Evolutionary conservation across 2,113 vertebrate species (phyloP), one percentile per base, ranked within the genome.

Genomic region (Oreochromis niloticus): DNA sequence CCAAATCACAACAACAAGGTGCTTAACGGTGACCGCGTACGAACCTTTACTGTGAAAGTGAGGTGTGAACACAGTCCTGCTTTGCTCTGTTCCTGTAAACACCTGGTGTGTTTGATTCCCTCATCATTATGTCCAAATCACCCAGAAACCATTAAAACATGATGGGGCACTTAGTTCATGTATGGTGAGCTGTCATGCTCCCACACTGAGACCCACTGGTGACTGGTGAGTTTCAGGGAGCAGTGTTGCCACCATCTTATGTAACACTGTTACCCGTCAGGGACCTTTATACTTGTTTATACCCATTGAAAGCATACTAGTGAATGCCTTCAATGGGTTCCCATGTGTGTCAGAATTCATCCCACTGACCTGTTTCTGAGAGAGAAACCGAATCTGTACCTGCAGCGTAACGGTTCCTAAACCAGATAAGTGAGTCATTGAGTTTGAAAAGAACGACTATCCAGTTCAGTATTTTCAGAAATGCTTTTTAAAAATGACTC

Each of bases 221-320:
- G 68, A 46, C 90, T 79, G 27, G 27, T 27, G 39, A 34, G 91
- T 88, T 89, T 89, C 91, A 85, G 27, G 54, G 41, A 24, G 71
- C 91, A 68, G 61, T 46, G 61, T 24, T 73, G 22, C 43, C 87
- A 48, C 68, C 36, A 27, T 27, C 22, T 63, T 63, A 34, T 63
- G 30, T 34, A 63, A 63, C 59, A 63, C 59, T 34, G 59, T 63
- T 63, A 63, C 30, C 46, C 13, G 1, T 46, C 39, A 27, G 68
- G 68, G 68, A 48, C 68, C 68, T 48, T 48, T 48, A 48, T 27
- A 73, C 41, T 46, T 73, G 27, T 27, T 27, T 27, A 27, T 27
- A 27, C 27, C 27, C 27, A 27, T 27, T 27, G 27, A 27, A 27
- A 4, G 27, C 27, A 27, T 27, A 27, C 27, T 27, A 16, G 39